Percentiles rank a stretch among this genome's conserved stretches.
phyloP scores from a whole-genome alignment of 2,888 invertebrate genomes.

The Epinotia demarniana region DNA sequence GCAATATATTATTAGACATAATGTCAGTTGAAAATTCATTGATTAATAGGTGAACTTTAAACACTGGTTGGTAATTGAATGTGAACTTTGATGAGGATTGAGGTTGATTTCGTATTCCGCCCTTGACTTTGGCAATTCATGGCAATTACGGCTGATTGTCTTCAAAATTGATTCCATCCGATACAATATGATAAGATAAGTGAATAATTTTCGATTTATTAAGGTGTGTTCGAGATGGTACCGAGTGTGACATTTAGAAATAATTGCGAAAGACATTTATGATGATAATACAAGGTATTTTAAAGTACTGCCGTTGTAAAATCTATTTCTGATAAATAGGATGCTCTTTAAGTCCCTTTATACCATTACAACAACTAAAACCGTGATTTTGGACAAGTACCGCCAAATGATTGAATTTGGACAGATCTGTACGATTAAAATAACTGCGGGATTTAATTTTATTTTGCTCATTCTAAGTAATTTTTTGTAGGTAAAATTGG shows the following conservation, averaged over 20 bases:
- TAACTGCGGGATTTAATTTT: too few relatives aligned
- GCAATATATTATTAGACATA: constrained; percentile 6
- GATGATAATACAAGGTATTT: background rate
- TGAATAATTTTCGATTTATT: constrained; percentile 1
- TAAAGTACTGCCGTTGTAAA: background rate
- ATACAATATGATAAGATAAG: background rate
- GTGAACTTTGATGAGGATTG: constrained; percentile 39
- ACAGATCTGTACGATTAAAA: too few relatives aligned
- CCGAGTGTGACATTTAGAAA: background rate
- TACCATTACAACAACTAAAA: too few relatives aligned
- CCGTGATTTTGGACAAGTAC: too few relatives aligned
- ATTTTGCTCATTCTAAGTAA: too few relatives aligned
- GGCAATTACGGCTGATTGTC: constrained; percentile 29
- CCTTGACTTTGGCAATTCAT: constrained; percentile 16
- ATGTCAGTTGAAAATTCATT: constrained; percentile 38
- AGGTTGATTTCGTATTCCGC: constrained; percentile 25
- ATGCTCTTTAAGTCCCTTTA: too few relatives aligned
- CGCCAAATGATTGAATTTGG: too few relatives aligned
- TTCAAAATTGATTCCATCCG: constrained; percentile 21
- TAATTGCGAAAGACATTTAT: background rate
- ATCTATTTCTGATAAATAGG: too few relatives aligned
- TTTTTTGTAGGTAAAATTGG: too few relatives aligned
- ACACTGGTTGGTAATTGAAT: constrained; percentile 35
- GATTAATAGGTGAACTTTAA: constrained; percentile 39
- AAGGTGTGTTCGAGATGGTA: constrained; percentile 22